These are phyloP conservation scores for Apodemia duryi DNA, from an alignment of 2,888 invertebrate species.

Conservation along the genomic window DNA sequence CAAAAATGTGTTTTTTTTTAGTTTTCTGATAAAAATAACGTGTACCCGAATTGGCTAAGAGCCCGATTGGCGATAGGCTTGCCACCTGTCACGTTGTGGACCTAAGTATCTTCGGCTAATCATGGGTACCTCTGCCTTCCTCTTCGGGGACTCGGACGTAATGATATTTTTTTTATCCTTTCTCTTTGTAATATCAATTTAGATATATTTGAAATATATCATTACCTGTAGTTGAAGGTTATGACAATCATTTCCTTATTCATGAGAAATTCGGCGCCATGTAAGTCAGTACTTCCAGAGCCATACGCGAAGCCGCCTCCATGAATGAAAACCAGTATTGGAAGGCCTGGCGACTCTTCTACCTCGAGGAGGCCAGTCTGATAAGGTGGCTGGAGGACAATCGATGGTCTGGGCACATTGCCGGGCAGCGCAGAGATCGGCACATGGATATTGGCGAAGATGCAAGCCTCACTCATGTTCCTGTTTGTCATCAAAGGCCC, in stretches of 20 bases:
- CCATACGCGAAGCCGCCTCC: constrained; percentile 68
- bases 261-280: constrained; percentile 64
- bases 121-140: too few species aligned
- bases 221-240: constrained; percentile 69
- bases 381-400: constrained; percentile 35
- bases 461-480: constrained; percentile 57
- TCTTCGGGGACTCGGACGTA: too few species aligned
- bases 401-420: constrained; percentile 19
- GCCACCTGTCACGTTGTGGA: too few species aligned
- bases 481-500: constrained; percentile 42
- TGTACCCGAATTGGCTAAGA: too few species aligned
- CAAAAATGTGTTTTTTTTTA: too few species aligned
- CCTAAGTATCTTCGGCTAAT: too few species aligned
- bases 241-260: constrained; percentile 56
- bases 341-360: constrained; percentile 38
- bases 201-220: background rate
- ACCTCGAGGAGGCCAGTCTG: constrained; percentile 28
- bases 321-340: constrained; percentile 64
- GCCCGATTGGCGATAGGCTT: too few species aligned
- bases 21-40: too few species aligned
- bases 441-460: constrained; percentile 62
- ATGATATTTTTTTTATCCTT: too few species aligned
- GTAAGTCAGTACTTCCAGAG: constrained; percentile 57
- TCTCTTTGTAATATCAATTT: too few species aligned
- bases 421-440: constrained; percentile 44